Evolutionary conservation across 1,140 invertebrate genomes (phyloP).

Genomic region (Drosophila miranda): DNA sequence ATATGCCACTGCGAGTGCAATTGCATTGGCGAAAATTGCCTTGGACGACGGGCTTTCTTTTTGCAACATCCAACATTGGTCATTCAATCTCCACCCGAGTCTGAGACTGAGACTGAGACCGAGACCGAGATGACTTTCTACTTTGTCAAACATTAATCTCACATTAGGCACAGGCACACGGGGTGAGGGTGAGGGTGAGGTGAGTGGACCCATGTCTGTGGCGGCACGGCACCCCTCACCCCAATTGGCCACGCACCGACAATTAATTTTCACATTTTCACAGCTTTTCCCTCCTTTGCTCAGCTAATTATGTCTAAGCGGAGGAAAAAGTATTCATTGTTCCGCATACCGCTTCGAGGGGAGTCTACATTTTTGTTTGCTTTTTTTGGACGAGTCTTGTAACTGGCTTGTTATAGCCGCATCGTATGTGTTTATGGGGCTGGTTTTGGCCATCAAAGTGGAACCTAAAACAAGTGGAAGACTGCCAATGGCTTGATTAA

Average conservation of each 20-base stretch:
- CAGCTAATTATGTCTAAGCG: constrained; percentile 55
- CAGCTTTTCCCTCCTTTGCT: constrained; percentile 37
- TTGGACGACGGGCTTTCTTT: constrained; percentile 55
- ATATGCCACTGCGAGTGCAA: constrained; percentile 53
- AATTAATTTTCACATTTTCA: constrained; percentile 66
- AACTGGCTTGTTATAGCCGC: constrained; percentile 23
- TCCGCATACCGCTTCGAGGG: constrained; percentile 50
- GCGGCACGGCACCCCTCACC: constrained; percentile 20
- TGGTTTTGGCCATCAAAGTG: constrained; percentile 65
- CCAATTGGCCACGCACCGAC: constrained; percentile 44
- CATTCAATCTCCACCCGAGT: constrained; percentile 22
- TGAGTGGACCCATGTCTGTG: constrained; percentile 23
- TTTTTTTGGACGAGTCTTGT: constrained; percentile 33
- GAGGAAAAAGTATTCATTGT: constrained; percentile 53
- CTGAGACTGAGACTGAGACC: constrained; percentile 8
- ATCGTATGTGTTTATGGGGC: constrained; percentile 19
- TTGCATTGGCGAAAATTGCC: constrained; percentile 41
- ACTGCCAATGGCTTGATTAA: constrained; percentile 54
- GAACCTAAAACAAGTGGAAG: constrained; percentile 58
- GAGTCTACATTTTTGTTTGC: background rate
- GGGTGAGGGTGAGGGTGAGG: background rate
- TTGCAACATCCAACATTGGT: constrained; percentile 33
- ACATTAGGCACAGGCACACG: constrained; percentile 56
- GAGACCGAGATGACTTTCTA: constrained; percentile 62
- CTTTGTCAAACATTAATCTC: constrained; percentile 72